Evolutionary conservation across 2,888 invertebrate species (phyloP).

Genomic region (Prostheceraeus crozeri): DNA sequence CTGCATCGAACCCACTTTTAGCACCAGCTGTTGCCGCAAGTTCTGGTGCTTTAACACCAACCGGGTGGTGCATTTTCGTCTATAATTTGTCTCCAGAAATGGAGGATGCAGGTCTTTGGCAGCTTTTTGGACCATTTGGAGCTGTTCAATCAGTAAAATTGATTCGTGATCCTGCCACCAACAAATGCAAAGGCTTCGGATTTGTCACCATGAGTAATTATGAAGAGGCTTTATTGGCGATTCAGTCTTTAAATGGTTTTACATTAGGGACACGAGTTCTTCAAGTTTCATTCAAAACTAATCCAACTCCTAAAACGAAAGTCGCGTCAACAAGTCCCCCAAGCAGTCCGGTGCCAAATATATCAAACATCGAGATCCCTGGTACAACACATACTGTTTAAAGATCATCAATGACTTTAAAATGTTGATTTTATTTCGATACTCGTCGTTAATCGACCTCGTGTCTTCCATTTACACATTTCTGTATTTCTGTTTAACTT

Average conservation of each 20-base stretch:
- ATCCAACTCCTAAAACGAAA: slow-evolving; percentile 33
- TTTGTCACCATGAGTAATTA: slow-evolving; percentile 98
- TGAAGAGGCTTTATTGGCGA: slow-evolving; percentile 89
- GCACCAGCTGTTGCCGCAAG: slow-evolving; percentile 32
- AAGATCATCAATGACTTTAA: no score
- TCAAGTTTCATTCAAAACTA: slow-evolving; percentile 34
- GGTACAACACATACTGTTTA: no score
- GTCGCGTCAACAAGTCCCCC: slow-evolving; percentile 29
- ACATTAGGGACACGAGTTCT: slow-evolving; percentile 27
- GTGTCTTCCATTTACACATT: no score
- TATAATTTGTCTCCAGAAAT: slow-evolving; percentile 84
- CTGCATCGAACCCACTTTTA: slow-evolving; percentile 18
- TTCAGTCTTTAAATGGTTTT: slow-evolving; percentile 84
- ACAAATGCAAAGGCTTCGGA: slow-evolving; percentile 96
- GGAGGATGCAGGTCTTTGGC: slow-evolving; percentile 82
- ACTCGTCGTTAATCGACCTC: no score
- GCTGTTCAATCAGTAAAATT: slow-evolving; percentile 95
- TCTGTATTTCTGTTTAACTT: no score
- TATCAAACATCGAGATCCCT: no score
- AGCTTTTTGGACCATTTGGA: slow-evolving; percentile 90
- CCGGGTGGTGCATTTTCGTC: slow-evolving; percentile 85
- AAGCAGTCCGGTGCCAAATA: slow-evolving; percentile 29
- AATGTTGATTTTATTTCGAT: no score
- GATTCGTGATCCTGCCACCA: slow-evolving; percentile 84
- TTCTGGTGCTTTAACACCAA: slow-evolving; percentile 48